Percentiles rank a stretch among this genome's conserved stretches.
phyloP scores from a whole-genome alignment of 53 echinoderm and acorn worm species.

The Pentamera pediparva region DNA sequence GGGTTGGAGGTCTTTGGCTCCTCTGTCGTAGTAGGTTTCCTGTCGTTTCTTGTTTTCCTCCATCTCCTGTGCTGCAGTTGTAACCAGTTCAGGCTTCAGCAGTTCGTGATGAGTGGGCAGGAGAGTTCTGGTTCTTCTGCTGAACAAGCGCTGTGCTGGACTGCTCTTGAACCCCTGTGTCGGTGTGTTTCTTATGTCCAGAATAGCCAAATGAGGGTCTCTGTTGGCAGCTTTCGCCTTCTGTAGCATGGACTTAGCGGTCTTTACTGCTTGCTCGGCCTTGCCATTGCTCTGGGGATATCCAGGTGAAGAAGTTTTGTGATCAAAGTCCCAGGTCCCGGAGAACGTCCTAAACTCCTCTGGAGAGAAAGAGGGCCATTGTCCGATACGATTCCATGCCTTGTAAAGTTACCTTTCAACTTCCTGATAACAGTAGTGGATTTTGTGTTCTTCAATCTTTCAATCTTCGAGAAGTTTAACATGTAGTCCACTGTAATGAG shows the following conservation, averaged over 20 bases:
- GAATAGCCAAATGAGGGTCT: slow-evolving; percentile 10
- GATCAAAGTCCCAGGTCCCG: neutral
- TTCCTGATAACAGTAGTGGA: neutral
- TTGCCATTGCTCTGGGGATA: neutral
- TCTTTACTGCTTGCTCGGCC: neutral
- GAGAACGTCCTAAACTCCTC: neutral
- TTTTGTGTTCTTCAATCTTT: neutral
- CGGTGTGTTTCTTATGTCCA: slow-evolving; percentile 16
- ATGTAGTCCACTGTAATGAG: slow-evolving; percentile 42
- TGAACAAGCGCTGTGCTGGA: slow-evolving; percentile 10
- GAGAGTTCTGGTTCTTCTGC: slow-evolving; percentile 14
- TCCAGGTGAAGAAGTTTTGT: neutral
- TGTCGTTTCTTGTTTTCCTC: neutral
- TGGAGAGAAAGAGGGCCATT: neutral
- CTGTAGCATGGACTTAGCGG: neutral
- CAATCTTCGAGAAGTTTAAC: neutral
- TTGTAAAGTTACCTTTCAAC: neutral
- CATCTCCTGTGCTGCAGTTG: neutral
- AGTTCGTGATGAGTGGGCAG: neutral
- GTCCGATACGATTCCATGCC: neutral
- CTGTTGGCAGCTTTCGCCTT: neutral
- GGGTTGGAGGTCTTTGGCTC: neutral
- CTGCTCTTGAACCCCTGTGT: neutral
- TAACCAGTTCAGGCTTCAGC: neutral
- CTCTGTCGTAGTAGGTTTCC: neutral